Conservation (phyloP, 2,888 invertebrate genomes). For the Acheta domesticus region DNA sequence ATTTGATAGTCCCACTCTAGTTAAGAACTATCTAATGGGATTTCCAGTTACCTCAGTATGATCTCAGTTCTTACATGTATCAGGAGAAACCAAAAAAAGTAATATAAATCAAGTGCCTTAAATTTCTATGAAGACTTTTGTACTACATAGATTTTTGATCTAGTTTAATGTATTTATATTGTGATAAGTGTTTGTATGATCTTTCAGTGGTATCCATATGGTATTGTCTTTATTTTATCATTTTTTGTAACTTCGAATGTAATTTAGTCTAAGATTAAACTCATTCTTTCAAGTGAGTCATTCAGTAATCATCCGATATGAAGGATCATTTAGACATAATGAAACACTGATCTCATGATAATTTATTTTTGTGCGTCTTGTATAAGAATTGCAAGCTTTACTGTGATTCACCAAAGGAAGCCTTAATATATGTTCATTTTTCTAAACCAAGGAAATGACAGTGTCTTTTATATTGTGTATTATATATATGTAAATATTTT, state of each 20-base stretch:
- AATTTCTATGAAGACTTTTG: background rate
- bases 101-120: background rate
- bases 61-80: background rate
- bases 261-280: too few relatives aligned
- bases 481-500: background rate
- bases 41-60: background rate
- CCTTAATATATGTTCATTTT: background rate
- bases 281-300: too few relatives aligned
- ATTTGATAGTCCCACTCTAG: background rate
- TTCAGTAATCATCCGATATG: background rate
- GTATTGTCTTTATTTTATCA: too few relatives aligned
- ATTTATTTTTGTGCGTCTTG: background rate
- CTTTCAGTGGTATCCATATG: too few relatives aligned
- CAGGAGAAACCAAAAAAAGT: background rate
- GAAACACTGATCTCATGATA: background rate
- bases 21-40: background rate
- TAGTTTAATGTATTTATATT: too few relatives aligned
- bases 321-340: background rate
- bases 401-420: conserved; percentile 18
- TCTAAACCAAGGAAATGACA: conserved; percentile 18
- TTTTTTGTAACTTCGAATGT: too few relatives aligned
- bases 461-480: background rate
- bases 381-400: conserved; percentile 18
- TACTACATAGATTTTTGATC: too few relatives aligned
- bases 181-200: too few relatives aligned